Conservation (phyloP, 1,140 invertebrate genomes). For the Trichomalopsis sarcophagae region DNA sequence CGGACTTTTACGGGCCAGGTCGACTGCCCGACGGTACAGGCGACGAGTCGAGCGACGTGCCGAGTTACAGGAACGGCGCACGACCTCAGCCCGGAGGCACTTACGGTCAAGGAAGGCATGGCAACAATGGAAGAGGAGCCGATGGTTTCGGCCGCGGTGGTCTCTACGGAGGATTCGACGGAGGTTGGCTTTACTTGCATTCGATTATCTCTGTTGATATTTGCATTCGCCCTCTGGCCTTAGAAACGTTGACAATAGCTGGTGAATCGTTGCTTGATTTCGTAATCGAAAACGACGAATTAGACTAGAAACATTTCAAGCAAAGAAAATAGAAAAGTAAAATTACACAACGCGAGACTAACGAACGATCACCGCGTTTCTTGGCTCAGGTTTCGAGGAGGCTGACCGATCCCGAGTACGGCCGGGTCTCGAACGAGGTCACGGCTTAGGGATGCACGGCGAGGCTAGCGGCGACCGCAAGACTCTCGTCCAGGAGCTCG, state of each 20-base stretch:
- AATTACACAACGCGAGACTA: no score
- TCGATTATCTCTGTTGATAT: background rate
- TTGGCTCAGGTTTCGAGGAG: constrained; percentile 35
- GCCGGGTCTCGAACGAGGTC: constrained; percentile 56
- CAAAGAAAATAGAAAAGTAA: background rate
- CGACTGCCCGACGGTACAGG: background rate
- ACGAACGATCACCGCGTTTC: no score
- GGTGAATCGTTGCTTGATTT: background rate
- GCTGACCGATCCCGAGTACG: constrained; percentile 57
- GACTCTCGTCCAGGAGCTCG: constrained; percentile 49
- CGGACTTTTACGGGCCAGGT: constrained; percentile 54
- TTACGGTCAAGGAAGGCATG: constrained; percentile 51
- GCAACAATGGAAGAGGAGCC: constrained; percentile 54
- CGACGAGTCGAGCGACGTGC: constrained; percentile 53
- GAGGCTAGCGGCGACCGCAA: constrained; percentile 58
- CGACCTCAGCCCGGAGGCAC: constrained; percentile 52
- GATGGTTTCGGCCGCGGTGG: constrained; percentile 55
- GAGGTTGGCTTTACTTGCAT: constrained; percentile 24
- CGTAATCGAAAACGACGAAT: no score
- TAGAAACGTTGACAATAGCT: background rate
- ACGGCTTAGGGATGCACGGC: constrained; percentile 54
- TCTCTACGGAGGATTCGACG: constrained; percentile 57
- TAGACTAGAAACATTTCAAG: no score
- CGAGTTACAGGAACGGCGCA: constrained; percentile 64
- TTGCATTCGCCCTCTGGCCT: background rate